A percentile compares a stretch with the other conserved stretches of the same genome.
These are phyloP conservation scores for Stenopsyche tienmushanensis DNA, from an alignment of 1,140 invertebrate genomes.

Conservation along the genomic window DNA sequence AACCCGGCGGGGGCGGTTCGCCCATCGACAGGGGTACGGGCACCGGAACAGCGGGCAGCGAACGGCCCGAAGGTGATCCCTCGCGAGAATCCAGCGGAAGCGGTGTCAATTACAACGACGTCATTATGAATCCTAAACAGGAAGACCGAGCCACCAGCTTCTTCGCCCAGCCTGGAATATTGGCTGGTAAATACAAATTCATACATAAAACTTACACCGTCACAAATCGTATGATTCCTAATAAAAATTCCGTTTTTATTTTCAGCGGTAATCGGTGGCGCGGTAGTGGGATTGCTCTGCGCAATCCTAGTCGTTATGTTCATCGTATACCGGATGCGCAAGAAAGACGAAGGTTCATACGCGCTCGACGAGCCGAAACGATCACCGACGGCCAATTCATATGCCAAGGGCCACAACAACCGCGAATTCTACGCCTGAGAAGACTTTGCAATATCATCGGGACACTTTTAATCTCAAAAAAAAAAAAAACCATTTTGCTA, in stretches of 20 bases:
- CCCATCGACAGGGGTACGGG: constrained; percentile 48
- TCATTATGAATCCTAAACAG: constrained; percentile 76
- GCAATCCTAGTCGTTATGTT: constrained; percentile 99
- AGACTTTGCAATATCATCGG: constrained; percentile 53
- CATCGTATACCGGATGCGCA: constrained; percentile 98
- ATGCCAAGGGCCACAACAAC: constrained; percentile 85
- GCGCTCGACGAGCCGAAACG: constrained; percentile 95
- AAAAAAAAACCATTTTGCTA: constrained; percentile 29
- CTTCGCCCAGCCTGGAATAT: constrained; percentile 91
- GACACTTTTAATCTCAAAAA: constrained; percentile 44
- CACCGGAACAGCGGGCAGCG: constrained; percentile 45
- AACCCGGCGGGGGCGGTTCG: constrained; percentile 35
- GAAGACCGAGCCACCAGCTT: constrained; percentile 84
- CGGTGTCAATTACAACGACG: constrained; percentile 55
- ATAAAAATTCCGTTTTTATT: not conserved
- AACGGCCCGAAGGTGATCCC: constrained; percentile 7
- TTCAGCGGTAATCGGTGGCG: constrained; percentile 97
- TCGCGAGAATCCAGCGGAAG: too few relatives aligned
- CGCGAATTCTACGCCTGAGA: constrained; percentile 94
- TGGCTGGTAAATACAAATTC: constrained; percentile 69
- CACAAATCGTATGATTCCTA: not conserved
- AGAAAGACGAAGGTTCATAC: constrained; percentile 99
- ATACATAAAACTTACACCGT: not conserved
- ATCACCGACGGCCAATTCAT: constrained; percentile 86
- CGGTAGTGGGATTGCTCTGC: constrained; percentile 94